Evolutionary conservation across 2,113 vertebrate species (phyloP).

Genomic region (Azemiops feae): DNA sequence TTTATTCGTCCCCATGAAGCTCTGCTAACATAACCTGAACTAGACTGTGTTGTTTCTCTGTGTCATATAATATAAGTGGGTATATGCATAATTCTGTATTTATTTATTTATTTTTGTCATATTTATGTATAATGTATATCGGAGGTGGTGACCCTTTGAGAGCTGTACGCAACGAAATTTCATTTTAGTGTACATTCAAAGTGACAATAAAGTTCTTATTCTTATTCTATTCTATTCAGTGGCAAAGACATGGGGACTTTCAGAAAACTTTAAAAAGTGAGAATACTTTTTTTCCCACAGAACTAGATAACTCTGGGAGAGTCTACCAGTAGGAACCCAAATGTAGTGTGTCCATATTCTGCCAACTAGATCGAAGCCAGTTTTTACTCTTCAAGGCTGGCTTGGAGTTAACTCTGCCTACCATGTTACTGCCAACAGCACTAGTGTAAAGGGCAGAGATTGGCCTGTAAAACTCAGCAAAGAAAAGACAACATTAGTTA

Average conservation of each 20-base stretch:
- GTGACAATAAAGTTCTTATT: too few species aligned
- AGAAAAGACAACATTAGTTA: slow-evolving; percentile 13
- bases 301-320: neutral
- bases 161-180: too few species aligned
- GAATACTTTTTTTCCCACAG: neutral
- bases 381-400: neutral
- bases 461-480: slow-evolving; percentile 27
- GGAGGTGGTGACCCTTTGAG: too few species aligned
- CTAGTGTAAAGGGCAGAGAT: slow-evolving; percentile 1
- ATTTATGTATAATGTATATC: too few species aligned
- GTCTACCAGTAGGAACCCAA: neutral
- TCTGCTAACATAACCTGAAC: neutral
- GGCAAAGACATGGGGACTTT: neutral
- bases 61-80: too few species aligned
- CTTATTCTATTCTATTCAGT: neutral
- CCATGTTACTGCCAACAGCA: slow-evolving; percentile 15
- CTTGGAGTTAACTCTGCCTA: neutral
- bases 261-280: neutral
- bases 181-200: too few species aligned
- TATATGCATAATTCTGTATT: too few species aligned
- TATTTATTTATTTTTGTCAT: too few species aligned
- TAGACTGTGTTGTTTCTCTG: too few species aligned
- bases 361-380: neutral
- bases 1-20: neutral
- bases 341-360: neutral